Evolutionary conservation across 2,797 vertebrate genomes (phyloP).

Genomic region (Sardinella longiceps): DNA sequence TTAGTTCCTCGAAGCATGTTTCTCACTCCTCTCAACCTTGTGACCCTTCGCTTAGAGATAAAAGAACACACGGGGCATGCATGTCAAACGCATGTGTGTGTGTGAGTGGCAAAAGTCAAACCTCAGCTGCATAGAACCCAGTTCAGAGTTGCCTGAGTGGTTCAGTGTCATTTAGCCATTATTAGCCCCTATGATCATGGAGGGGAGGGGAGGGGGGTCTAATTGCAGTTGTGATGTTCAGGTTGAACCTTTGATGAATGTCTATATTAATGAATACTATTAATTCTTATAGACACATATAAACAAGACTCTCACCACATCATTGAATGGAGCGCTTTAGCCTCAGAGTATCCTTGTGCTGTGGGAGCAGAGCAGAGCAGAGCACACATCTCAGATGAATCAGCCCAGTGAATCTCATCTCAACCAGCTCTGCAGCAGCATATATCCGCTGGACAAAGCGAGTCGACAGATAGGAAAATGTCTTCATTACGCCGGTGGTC

Average conservation of each 20-base stretch:
- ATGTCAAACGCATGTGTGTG: background rate
- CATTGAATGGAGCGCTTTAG: background rate
- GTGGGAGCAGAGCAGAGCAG: no score
- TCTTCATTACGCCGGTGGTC: constrained; percentile 14
- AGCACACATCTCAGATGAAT: background rate
- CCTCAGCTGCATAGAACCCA: background rate
- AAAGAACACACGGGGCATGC: background rate
- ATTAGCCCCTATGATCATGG: background rate
- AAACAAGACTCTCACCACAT: background rate
- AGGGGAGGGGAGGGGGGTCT: background rate
- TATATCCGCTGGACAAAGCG: background rate
- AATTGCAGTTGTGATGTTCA: background rate
- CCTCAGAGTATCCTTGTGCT: background rate
- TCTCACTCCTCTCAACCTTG: background rate
- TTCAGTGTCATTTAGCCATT: background rate
- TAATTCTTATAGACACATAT: background rate
- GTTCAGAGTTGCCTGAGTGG: background rate
- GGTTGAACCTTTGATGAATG: background rate
- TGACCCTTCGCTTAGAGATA: background rate
- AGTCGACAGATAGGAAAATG: constrained; percentile 12
- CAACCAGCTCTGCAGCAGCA: background rate
- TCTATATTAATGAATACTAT: background rate
- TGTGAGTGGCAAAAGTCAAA: background rate
- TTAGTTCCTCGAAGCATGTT: background rate
- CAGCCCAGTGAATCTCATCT: background rate